Evolutionary conservation across 2,113 vertebrate genomes (phyloP).

Genomic region (Sebastes fasciatus): DNA sequence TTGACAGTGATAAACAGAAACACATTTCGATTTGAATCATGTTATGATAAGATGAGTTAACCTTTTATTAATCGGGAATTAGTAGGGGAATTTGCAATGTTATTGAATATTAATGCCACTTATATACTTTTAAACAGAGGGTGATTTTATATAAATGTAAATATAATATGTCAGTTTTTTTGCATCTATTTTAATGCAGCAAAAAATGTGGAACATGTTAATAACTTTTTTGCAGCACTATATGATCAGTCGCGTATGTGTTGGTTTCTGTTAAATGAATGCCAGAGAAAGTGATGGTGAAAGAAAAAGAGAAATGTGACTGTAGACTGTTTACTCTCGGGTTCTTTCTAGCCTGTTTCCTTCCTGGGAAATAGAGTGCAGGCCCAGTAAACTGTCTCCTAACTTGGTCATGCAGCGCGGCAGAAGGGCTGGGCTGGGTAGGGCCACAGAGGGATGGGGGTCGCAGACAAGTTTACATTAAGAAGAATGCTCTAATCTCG

Average conservation of each 20-base stretch:
- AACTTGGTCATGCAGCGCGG: constrained; percentile 87
- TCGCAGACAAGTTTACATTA: constrained; percentile 72
- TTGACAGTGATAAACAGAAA: too few relatives aligned
- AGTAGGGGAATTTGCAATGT: too few relatives aligned
- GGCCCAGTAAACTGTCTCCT: constrained; percentile 84
- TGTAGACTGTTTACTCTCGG: constrained; percentile 37
- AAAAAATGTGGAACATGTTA: neutral
- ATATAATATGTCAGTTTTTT: too few relatives aligned
- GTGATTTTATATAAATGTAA: too few relatives aligned
- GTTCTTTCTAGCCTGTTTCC: constrained; percentile 39
- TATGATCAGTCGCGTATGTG: neutral
- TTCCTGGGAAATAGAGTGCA: constrained; percentile 74
- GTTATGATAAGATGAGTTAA: too few relatives aligned
- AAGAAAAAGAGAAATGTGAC: constrained; percentile 19
- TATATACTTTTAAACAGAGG: too few relatives aligned
- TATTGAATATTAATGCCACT: too few relatives aligned
- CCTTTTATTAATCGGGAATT: too few relatives aligned
- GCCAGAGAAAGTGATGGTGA: neutral
- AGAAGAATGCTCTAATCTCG: constrained; percentile 80
- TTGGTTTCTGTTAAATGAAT: constrained; percentile 2
- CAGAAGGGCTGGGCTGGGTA: constrained; percentile 69
- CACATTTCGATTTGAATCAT: too few relatives aligned
- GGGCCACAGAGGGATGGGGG: constrained; percentile 13
- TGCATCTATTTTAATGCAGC: neutral
- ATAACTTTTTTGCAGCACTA: neutral